Conservation (phyloP, 92 coral and sea anemone genomes). For the Chrysogorgia sp. region DNA sequence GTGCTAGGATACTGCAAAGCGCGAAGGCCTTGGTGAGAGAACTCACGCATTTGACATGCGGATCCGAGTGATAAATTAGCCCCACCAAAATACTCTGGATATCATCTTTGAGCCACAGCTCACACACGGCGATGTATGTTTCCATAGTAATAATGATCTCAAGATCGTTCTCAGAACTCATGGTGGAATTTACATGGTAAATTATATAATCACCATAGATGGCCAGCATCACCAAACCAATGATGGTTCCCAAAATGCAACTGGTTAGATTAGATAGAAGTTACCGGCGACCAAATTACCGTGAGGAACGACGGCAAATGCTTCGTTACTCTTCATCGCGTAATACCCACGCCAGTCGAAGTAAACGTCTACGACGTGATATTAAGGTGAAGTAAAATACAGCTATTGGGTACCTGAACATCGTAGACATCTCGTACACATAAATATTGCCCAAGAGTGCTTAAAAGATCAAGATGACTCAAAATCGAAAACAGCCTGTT, state of each 20-base stretch:
- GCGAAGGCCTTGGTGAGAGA: not conserved
- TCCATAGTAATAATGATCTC: not conserved
- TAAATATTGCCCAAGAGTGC: too few relatives aligned
- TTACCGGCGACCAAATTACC: not conserved
- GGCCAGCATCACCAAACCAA: not conserved
- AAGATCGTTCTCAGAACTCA: not conserved
- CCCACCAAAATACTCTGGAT: slow-evolving; percentile 2
- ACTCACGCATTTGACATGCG: not conserved
- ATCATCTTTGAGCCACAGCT: slow-evolving; percentile 13
- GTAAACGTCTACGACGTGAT: slow-evolving; percentile 15
- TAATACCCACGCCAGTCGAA: slow-evolving; percentile 21
- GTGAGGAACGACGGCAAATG: slow-evolving; percentile 7
- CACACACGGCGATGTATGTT: not conserved
- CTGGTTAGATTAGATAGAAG: not conserved
- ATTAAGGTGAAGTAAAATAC: not conserved
- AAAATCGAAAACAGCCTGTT: too few relatives aligned
- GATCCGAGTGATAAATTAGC: not conserved
- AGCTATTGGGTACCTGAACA: not conserved
- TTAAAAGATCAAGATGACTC: too few relatives aligned
- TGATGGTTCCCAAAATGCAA: slow-evolving; percentile 18
- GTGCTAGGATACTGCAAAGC: slow-evolving; percentile 6
- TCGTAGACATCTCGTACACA: too few relatives aligned
- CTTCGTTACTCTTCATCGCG: not conserved
- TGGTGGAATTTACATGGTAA: not conserved
- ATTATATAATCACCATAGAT: slow-evolving; percentile 25